These are phyloP conservation scores for Tortrix viridana DNA, from an alignment of 2,888 invertebrate species.

Conservation along the genomic window DNA sequence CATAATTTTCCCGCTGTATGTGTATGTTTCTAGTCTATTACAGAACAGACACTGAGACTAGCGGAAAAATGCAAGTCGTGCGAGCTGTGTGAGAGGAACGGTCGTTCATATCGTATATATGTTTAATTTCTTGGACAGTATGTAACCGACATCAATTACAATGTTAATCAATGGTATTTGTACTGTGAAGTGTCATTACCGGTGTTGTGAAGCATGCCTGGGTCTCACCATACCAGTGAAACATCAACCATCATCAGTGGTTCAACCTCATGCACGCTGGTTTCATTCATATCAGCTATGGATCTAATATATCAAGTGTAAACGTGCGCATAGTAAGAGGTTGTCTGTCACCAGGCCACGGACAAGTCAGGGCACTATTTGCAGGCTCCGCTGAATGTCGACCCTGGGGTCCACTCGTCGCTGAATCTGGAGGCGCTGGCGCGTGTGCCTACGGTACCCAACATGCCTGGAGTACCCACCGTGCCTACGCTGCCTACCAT, in stretches of 20 bases:
- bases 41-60: too few species aligned
- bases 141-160: too few species aligned
- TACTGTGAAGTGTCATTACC: conserved; percentile 8
- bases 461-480: conserved; percentile 92
- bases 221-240: conserved; percentile 12
- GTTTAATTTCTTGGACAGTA: too few species aligned
- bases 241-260: conserved; percentile 3
- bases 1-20: too few species aligned
- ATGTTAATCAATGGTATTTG: not conserved
- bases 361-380: conserved; percentile 40
- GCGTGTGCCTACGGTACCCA: conserved; percentile 85
- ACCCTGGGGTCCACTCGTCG: conserved; percentile 97
- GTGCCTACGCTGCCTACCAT: conserved; percentile 95
- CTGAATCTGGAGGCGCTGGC: conserved; percentile 90
- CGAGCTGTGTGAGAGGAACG: too few species aligned
- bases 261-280: not conserved
- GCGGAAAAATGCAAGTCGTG: too few species aligned
- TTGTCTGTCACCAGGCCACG: conserved; percentile 34
- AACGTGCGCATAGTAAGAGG: conserved; percentile 20
- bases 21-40: too few species aligned
- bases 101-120: too few species aligned
- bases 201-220: conserved; percentile 28
- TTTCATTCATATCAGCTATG: conserved; percentile 12
- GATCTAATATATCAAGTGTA: not conserved
- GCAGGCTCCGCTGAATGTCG: conserved; percentile 91